phyloP scores from a whole-genome alignment of 2,113 vertebrate species.

The Pyxicephalus adspersus region DNA sequence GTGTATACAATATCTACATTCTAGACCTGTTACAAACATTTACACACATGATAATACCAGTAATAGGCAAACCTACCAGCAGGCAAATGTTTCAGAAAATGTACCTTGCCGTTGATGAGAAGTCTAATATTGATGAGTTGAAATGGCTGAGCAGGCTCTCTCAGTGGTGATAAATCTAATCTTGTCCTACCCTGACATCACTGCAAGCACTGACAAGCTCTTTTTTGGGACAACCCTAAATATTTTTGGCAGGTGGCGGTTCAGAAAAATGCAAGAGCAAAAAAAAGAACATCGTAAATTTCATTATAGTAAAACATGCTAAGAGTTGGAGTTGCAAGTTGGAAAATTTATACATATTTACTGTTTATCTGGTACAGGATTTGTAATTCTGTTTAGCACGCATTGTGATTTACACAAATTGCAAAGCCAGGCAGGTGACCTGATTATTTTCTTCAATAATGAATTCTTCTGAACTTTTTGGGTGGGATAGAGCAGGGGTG shows the following conservation, averaged over 20 bases:
- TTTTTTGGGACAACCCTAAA: slow-evolving; percentile 8
- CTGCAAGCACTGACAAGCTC: slow-evolving; percentile 33
- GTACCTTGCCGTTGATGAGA: slow-evolving; percentile 13
- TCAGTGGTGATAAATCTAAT: slow-evolving; percentile 19
- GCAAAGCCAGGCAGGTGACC: background rate
- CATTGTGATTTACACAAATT: background rate
- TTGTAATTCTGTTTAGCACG: background rate
- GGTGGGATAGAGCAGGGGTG: too few relatives aligned
- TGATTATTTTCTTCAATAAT: too few relatives aligned
- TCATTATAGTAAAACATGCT: too few relatives aligned
- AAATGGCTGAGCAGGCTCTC: background rate
- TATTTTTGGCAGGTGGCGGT: slow-evolving; percentile 33
- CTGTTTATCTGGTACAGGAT: too few relatives aligned
- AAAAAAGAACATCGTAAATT: too few relatives aligned
- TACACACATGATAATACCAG: background rate
- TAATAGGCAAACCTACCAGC: background rate
- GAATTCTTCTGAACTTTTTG: too few relatives aligned
- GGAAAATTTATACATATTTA: too few relatives aligned
- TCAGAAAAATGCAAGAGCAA: background rate
- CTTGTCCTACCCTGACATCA: slow-evolving; percentile 13
- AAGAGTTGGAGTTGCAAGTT: too few relatives aligned
- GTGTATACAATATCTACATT: too few relatives aligned
- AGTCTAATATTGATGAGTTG: background rate
- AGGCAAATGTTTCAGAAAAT: background rate
- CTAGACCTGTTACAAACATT: background rate